Conservation (phyloP, 2,113 vertebrate species). For the Empidonax traillii region DNA sequence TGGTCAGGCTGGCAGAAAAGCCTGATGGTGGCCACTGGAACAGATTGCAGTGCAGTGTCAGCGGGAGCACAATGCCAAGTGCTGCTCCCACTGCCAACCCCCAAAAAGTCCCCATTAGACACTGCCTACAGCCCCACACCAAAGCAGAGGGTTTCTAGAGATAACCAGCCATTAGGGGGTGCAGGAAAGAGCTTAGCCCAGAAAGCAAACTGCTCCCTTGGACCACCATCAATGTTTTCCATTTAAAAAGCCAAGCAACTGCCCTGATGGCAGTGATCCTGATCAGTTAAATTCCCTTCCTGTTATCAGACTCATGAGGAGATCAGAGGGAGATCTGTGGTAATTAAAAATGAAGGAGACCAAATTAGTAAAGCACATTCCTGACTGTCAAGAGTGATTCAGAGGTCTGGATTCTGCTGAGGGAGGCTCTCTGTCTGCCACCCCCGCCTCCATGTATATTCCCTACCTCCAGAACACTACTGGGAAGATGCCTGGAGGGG, state of each 20-base stretch:
- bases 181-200: background rate
- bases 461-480: background rate
- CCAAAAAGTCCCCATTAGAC: background rate
- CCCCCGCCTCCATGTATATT: background rate
- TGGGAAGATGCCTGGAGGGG: background rate
- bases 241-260: background rate
- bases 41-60: background rate
- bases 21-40: background rate
- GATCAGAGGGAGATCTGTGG: background rate
- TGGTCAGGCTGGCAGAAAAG: constrained; percentile 14
- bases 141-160: background rate
- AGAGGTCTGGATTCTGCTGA: background rate
- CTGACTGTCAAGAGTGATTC: background rate
- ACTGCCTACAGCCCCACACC: background rate
- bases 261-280: background rate
- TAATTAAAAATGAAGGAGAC: constrained; percentile 21
- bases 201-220: background rate
- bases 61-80: background rate
- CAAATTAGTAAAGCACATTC: constrained; percentile 9
- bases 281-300: constrained; percentile 2
- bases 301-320: background rate
- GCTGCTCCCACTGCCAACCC: background rate
- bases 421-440: background rate
- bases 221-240: background rate
- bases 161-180: background rate